Percentiles rank a stretch among this genome's conserved stretches.
Conservation (phyloP, 2,113 vertebrate genomes). For the Oceanodroma tethys region DNA sequence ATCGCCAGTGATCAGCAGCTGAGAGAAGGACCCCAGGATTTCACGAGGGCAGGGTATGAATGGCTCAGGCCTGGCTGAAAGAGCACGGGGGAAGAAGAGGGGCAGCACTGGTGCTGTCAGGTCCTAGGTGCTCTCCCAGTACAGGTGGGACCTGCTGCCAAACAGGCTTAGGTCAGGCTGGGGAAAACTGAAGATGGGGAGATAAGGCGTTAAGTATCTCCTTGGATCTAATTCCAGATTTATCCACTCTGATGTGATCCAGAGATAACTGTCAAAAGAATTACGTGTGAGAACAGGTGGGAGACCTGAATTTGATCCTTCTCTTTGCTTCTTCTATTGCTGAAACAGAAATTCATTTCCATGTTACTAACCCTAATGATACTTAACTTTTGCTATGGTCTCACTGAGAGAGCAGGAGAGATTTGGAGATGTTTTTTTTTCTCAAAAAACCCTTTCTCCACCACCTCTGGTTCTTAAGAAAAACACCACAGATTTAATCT, state of each 20-base stretch:
- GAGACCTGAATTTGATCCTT: neutral
- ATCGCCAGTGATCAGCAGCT: neutral
- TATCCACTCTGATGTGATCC: neutral
- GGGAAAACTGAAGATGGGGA: neutral
- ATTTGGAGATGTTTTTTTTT: neutral
- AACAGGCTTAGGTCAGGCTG: neutral
- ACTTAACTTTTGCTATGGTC: neutral
- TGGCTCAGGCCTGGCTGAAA: neutral
- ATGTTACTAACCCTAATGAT: neutral
- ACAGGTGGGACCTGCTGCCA: neutral
- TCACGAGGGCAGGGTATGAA: neutral
- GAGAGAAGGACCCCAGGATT: neutral
- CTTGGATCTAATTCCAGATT: neutral
- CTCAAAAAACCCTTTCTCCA: neutral
- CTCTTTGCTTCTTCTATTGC: neutral
- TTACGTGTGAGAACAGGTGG: neutral
- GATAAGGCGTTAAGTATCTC: neutral
- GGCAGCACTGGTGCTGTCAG: neutral
- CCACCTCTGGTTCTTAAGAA: neutral
- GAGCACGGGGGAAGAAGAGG: neutral
- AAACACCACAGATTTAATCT: neutral
- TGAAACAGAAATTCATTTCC: neutral
- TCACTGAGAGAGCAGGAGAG: neutral
- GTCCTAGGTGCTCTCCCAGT: neutral
- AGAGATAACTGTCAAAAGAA: neutral